Percentiles rank a stretch among this genome's conserved stretches.
phyloP scores from a whole-genome alignment of 2,113 vertebrate genomes.

The Mastomys coucha region DNA sequence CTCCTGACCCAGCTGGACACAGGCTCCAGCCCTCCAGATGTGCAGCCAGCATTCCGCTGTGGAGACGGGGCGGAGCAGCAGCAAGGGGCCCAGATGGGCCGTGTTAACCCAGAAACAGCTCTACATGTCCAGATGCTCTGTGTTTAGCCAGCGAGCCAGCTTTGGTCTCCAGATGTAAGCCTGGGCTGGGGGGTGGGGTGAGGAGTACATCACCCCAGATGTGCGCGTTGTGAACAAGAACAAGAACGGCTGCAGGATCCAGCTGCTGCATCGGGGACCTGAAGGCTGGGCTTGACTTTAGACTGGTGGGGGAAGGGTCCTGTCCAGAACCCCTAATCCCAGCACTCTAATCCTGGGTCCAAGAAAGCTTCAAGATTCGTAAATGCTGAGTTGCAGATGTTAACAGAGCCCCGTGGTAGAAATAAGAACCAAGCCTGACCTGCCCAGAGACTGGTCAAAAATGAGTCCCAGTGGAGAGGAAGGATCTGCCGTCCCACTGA shows the following conservation, averaged over 20 bases:
- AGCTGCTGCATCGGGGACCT: not conserved
- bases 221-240: not conserved
- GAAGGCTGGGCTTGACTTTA: not conserved
- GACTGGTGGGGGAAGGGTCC: not conserved
- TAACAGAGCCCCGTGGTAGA: not conserved
- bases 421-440: not conserved
- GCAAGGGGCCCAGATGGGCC: slow-evolving; percentile 70
- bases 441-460: not conserved
- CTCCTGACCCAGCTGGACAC: not conserved
- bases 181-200: not conserved
- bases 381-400: not conserved
- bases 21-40: slow-evolving; percentile 16
- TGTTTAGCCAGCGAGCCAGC: not conserved
- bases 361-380: not conserved
- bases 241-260: not conserved
- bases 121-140: slow-evolving; percentile 70
- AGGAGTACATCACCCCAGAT: slow-evolving; percentile 58
- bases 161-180: slow-evolving; percentile 77
- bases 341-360: not conserved
- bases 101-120: slow-evolving; percentile 69
- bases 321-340: not conserved
- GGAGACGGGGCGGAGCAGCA: slow-evolving; percentile 35
- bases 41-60: not conserved
- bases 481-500: not conserved
- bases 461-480: not conserved